phyloP scores from a whole-genome alignment of 2,888 invertebrate genomes.

The Agriotes lineatus region DNA sequence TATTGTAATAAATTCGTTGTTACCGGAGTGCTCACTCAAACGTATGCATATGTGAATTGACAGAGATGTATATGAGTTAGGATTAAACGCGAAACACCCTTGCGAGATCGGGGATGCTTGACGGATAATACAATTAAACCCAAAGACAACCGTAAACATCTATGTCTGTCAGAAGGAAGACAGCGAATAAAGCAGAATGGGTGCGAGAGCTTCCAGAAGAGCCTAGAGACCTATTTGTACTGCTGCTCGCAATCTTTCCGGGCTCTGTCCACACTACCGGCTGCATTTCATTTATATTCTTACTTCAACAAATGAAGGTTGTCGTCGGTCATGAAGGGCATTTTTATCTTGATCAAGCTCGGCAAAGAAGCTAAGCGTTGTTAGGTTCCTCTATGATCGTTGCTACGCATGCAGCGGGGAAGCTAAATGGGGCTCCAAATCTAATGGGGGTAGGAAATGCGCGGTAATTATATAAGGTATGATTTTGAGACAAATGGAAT shows the following conservation, averaged over 20 bases:
- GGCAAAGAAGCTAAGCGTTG: conserved; percentile 20
- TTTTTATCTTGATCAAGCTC: conserved; percentile 33
- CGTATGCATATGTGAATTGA: conserved; percentile 26
- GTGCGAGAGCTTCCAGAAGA: conserved; percentile 34
- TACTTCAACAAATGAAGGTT: conserved; percentile 37
- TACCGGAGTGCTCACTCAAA: conserved; percentile 23
- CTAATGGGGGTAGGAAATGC: neutral
- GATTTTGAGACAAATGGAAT: neutral
- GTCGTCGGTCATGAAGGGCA: conserved; percentile 32
- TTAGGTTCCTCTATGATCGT: neutral
- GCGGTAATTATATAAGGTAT: conserved; percentile 1
- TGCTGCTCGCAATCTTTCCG: conserved; percentile 37
- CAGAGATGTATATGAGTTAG: conserved; percentile 36
- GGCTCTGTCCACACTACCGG: conserved; percentile 36
- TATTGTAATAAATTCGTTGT: conserved; percentile 19
- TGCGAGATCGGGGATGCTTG: conserved; percentile 44
- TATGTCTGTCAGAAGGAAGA: conserved; percentile 46
- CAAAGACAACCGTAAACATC: conserved; percentile 52
- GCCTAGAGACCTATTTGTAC: conserved; percentile 38
- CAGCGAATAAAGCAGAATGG: conserved; percentile 38
- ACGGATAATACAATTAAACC: conserved; percentile 53
- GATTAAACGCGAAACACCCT: conserved; percentile 37
- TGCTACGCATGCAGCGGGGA: neutral
- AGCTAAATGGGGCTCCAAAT: neutral
- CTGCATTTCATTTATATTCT: conserved; percentile 39